These are phyloP conservation scores for Noctua janthina DNA, from an alignment of 2,888 invertebrate genomes.

Conservation along the genomic window DNA sequence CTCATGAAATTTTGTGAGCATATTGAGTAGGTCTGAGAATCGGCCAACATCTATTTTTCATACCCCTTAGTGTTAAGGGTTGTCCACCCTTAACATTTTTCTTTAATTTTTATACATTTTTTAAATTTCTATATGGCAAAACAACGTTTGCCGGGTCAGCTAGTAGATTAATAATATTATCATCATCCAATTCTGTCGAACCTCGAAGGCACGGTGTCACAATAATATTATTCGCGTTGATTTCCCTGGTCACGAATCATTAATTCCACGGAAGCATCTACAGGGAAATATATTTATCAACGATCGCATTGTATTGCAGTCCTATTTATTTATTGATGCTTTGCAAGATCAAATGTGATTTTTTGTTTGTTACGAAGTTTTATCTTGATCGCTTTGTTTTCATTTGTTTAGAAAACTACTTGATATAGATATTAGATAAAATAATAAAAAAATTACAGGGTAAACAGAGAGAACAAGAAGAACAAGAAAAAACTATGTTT, in stretches of 20 bases:
- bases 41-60: too few relatives aligned
- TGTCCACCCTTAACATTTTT: too few relatives aligned
- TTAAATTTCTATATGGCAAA: too few relatives aligned
- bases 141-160: too few relatives aligned
- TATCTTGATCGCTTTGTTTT: not conserved
- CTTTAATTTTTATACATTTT: too few relatives aligned
- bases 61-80: too few relatives aligned
- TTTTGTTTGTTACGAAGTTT: not conserved
- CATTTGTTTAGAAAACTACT: not conserved
- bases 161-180: not conserved
- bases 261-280: conserved; percentile 69
- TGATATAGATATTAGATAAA: not conserved
- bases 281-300: conserved; percentile 74
- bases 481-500: not conserved
- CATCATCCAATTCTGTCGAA: not conserved
- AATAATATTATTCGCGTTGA: conserved; percentile 70
- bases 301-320: conserved; percentile 47
- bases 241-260: conserved; percentile 76
- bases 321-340: conserved; percentile 28
- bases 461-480: not conserved
- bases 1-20: too few relatives aligned
- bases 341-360: conserved; percentile 31
- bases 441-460: not conserved
- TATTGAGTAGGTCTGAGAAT: too few relatives aligned
- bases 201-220: conserved; percentile 58